Conservation (phyloP, 1,140 invertebrate species). For the Globodera ellingtonae region DNA sequence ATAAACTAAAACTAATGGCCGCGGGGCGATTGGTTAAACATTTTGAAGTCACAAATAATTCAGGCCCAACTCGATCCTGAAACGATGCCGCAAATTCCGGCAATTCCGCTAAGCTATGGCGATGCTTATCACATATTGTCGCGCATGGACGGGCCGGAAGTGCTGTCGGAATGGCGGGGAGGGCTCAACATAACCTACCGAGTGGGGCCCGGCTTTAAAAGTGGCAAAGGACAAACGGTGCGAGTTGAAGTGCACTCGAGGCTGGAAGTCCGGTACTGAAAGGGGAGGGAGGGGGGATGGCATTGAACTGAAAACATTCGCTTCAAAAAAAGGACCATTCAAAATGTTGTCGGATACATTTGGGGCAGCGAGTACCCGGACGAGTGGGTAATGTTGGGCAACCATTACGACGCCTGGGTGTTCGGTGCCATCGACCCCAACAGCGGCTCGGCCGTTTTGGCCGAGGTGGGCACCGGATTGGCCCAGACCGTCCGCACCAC, state of each 20-base stretch:
- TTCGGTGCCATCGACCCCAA: constrained; percentile 65
- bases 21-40: neutral
- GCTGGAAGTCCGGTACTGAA: constrained; percentile 37
- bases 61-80: constrained; percentile 28
- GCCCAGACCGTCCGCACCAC: constrained; percentile 56
- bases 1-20: neutral
- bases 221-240: constrained; percentile 26
- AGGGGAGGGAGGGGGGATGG: neutral
- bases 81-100: constrained; percentile 55
- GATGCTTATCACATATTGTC: constrained; percentile 60
- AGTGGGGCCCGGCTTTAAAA: constrained; percentile 48
- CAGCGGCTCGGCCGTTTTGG: constrained; percentile 68
- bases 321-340: constrained; percentile 47
- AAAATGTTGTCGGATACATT: constrained; percentile 63
- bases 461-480: constrained; percentile 69
- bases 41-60: neutral
- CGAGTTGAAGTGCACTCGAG: constrained; percentile 52
- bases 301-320: neutral
- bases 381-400: constrained; percentile 71
- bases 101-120: constrained; percentile 56
- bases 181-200: constrained; percentile 63
- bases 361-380: constrained; percentile 65
- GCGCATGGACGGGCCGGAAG: constrained; percentile 44
- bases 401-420: constrained; percentile 72
- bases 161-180: constrained; percentile 58